Percentiles rank a stretch among this genome's conserved stretches.
These are phyloP conservation scores for Eulithis prunata DNA, from an alignment of 2,888 invertebrate species.

Conservation along the genomic window DNA sequence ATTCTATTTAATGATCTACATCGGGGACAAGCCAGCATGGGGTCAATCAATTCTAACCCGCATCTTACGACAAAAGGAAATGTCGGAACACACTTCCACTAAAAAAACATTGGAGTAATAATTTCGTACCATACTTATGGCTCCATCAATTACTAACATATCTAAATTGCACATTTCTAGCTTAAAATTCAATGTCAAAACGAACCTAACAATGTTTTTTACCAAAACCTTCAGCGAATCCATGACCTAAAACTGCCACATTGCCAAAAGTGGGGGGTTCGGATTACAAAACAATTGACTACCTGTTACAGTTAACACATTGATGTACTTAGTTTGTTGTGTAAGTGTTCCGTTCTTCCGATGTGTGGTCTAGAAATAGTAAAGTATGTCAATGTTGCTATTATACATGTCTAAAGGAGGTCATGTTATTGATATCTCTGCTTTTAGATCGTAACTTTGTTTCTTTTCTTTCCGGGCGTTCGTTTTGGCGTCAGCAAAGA, in stretches of 20 bases:
- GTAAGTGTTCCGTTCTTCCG: conserved; percentile 27
- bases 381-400: conserved; percentile 1
- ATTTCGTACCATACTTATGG: not conserved
- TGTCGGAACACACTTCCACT: no score
- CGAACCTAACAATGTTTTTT: conserved; percentile 12
- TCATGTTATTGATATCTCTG: no score
- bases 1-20: no score
- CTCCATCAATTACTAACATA: not conserved
- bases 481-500: no score
- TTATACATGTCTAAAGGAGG: no score
- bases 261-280: conserved; percentile 13
- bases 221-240: conserved; percentile 20
- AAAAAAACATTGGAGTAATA: not conserved
- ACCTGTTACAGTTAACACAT: conserved; percentile 22
- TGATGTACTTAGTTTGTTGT: conserved; percentile 17
- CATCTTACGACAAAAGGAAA: no score
- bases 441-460: no score
- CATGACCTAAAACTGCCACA: conserved; percentile 26
- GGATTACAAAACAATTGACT: conserved; percentile 32
- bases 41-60: no score
- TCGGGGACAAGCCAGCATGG: no score
- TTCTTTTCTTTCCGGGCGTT: no score
- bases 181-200: conserved; percentile 24
- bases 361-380: conserved; percentile 8
- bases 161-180: conserved; percentile 21